Evolutionary conservation across 2,113 vertebrate genomes (phyloP).

Genomic region (Hepsetus odoe): DNA sequence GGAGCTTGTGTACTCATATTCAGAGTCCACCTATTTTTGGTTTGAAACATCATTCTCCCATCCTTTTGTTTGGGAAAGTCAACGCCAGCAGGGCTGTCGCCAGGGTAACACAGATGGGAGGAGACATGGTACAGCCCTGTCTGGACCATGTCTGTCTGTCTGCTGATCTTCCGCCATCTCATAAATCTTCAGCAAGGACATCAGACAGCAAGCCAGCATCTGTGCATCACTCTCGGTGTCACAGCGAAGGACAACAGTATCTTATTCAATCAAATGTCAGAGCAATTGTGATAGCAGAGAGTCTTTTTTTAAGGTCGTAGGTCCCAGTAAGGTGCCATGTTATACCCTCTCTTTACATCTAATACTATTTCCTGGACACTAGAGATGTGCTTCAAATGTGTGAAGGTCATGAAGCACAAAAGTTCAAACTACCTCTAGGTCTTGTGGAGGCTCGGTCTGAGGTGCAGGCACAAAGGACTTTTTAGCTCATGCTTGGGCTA

Average conservation of each 20-base stretch:
- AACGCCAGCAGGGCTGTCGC: constrained; percentile 8
- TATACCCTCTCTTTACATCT: too few species aligned
- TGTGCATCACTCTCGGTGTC: not conserved
- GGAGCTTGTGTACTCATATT: constrained; percentile 5
- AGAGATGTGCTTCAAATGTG: not conserved
- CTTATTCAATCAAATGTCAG: not conserved
- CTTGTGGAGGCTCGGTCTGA: not conserved
- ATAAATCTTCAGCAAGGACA: constrained; percentile 39
- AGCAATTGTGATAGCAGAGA: not conserved
- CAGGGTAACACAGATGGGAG: constrained; percentile 42
- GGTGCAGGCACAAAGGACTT: not conserved
- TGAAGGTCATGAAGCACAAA: not conserved
- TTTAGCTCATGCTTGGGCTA: not conserved
- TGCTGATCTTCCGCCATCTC: not conserved
- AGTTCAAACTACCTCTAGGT: not conserved
- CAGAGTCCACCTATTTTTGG: constrained; percentile 27
- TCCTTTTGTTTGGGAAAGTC: constrained; percentile 30
- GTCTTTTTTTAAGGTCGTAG: not conserved
- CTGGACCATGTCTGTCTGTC: constrained; percentile 22
- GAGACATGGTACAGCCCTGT: not conserved
- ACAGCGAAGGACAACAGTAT: constrained; percentile 28
- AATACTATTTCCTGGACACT: too few species aligned
- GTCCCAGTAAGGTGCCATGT: too few species aligned
- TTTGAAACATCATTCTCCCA: not conserved
- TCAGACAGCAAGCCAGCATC: constrained; percentile 17